Evolutionary conservation across 2,888 invertebrate genomes (phyloP), one percentile per base, ranked within the genome.

Genomic region (Pogonocherus hispidulus): DNA sequence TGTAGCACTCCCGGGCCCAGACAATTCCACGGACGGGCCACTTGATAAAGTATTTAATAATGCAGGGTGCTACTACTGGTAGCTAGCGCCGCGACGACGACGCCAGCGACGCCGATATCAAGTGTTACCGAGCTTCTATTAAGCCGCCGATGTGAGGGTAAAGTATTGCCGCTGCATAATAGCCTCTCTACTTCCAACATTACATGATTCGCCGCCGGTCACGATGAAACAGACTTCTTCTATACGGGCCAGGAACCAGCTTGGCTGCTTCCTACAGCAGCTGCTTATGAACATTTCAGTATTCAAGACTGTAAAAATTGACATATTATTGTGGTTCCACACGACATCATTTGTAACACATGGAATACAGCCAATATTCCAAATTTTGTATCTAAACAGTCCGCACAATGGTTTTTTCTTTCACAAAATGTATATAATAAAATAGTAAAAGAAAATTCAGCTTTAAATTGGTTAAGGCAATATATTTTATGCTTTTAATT

Each of bases 41-140:
- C 60, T 69, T 74, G 72, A 74, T 74, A 69, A 69, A 72, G 72
- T 74, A 68, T 74, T 74, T 74, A 74, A 74, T 74, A 74, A 74
- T 74, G 74, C 72, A 74, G 56, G 63, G 59, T 69, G 71, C 67
- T 68, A 69, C 67, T 57, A 63, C 71, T 63, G 68, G 57, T 66
- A 66, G 70, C 62, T 8, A 8, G 32, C 4, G 23, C 23, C 3
- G 23, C 23, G 23, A 23, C 4, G 3, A 32, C 32, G 32, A 23
- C 23, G 23, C 9, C 32, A 11, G 3, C 32, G 32, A 9, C 32
- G 32, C 5, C 66, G 70, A 71, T 66, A 73, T 75, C 71, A 75
- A 73, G 70, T 73, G 75, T 73, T 70, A 70, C 72, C 60, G 47
- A 71, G 67, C 60, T 63, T 69, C 68, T 65, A 69, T 72, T 74